Base-by-base conservation (phyloP, 1,140 invertebrate species). In the Drosophila cardini region DNA sequence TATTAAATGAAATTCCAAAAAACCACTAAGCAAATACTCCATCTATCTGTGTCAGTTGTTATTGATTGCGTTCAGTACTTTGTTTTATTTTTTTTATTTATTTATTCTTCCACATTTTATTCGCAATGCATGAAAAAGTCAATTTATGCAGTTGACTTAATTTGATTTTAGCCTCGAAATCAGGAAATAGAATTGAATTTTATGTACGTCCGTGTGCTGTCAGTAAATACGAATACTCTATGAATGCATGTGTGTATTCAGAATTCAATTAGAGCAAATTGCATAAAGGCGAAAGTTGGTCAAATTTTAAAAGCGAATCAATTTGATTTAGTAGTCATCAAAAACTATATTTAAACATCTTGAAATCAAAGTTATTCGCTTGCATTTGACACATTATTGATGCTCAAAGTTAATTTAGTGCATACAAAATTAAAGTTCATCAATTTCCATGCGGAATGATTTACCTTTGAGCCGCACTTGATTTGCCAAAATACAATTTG, bases 101-200 rank as follows among this genome's bases (percentile, higher is more conserved):
- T 11, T 57, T 42, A 15, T 32, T 18, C 8, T 11, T 55, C 21
- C 15, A 9, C 13, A 55, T 50, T 34, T 57, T 46, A 64, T 61
- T 64, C 46, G 21, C 55, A 60, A 70, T 87, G 75, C 75, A 72
- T 75, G 76, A 79, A 85, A 85, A 87, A 86, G 78, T 83, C 83
- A 82, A 76, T 87, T 87, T 82, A 87, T 86, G 76, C 82, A 86
- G 78, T 86, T 82, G 83, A 86, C 79, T 86, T 86, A 82, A 86
- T 86, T 86, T 76, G 79, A 82, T 87, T 86, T 76, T 80, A 62
- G 69, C 60, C 56, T 71, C 46, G 43, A 86, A 84, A 80, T 78
- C 77, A 71, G 50, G 36, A 46, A 46, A 80, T 36, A 40, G 50
- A 58, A 85, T 77, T 48, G 50, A 18, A 45, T 15, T 81, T 77